These are phyloP conservation scores for Kryphioiulus occultus DNA, from an alignment of 2,888 invertebrate genomes.

Conservation along the genomic window DNA sequence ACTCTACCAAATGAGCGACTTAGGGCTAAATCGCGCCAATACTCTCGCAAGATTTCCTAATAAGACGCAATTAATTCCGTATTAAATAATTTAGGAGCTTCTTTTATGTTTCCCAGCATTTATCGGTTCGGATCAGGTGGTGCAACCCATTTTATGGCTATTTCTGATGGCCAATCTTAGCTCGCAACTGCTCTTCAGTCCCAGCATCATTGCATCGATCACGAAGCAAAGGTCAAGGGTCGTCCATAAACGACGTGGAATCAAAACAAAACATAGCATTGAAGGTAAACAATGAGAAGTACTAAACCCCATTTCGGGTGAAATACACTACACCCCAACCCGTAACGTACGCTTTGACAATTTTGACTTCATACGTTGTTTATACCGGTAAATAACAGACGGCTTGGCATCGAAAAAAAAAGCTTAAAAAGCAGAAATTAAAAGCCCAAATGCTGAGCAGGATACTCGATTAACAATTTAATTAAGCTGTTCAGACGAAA, in stretches of 20 bases:
- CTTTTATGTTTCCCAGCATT: neutral
- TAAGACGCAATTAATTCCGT: slow-evolving; percentile 16
- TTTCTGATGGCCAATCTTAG: slow-evolving; percentile 21
- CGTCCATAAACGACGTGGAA: neutral
- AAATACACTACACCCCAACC: too few relatives aligned
- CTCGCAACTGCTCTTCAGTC: neutral
- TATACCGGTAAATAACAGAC: neutral
- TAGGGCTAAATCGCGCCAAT: neutral
- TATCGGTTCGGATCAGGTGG: slow-evolving; percentile 20
- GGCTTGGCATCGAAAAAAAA: neutral
- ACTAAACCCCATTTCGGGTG: too few relatives aligned
- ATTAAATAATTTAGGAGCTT: neutral
- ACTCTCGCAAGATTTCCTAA: neutral
- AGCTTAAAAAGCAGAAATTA: neutral
- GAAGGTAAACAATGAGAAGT: too few relatives aligned
- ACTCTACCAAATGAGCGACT: neutral
- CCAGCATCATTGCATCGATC: neutral
- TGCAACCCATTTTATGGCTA: neutral
- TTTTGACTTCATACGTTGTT: neutral
- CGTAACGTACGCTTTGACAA: neutral
- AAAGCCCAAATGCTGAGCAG: neutral
- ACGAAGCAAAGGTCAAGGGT: neutral
- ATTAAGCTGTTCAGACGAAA: neutral
- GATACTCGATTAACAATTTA: neutral
- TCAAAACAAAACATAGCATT: neutral